phyloP scores from a whole-genome alignment of 2,113 vertebrate genomes.

The Hemicordylus capensis region DNA sequence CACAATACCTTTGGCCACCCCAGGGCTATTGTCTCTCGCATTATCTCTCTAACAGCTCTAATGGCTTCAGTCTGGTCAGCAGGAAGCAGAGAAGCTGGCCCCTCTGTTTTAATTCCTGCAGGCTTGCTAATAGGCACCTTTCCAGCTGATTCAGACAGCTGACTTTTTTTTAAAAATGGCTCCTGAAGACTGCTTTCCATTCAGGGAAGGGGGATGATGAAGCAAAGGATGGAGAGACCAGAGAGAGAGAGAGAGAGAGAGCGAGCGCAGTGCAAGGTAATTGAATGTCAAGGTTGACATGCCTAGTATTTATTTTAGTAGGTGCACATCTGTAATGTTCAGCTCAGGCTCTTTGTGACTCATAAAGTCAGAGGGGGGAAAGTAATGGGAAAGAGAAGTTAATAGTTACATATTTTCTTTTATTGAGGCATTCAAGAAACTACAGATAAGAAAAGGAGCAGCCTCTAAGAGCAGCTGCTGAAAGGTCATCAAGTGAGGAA shows the following conservation, averaged over 20 bases:
- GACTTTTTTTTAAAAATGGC: fast-evolving
- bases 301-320: background rate
- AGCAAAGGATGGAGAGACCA: background rate
- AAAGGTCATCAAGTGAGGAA: background rate
- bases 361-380: background rate
- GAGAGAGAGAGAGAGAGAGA: fast-evolving
- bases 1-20: too few relatives aligned
- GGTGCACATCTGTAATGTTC: fast-evolving
- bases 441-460: background rate
- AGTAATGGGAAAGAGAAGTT: background rate
- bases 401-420: background rate
- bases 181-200: background rate
- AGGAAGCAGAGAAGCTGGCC: background rate
- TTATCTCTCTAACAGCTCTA: background rate
- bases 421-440: background rate
- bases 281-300: background rate
- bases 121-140: background rate
- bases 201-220: background rate
- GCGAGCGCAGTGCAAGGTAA: background rate
- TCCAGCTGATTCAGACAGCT: background rate
- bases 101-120: background rate
- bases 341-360: fast-evolving
- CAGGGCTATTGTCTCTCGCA: background rate
- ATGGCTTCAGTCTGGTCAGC: background rate
- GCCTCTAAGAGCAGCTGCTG: background rate